phyloP scores from a whole-genome alignment of 1,140 invertebrate genomes.

The Brachionus asplanchnoidis region DNA sequence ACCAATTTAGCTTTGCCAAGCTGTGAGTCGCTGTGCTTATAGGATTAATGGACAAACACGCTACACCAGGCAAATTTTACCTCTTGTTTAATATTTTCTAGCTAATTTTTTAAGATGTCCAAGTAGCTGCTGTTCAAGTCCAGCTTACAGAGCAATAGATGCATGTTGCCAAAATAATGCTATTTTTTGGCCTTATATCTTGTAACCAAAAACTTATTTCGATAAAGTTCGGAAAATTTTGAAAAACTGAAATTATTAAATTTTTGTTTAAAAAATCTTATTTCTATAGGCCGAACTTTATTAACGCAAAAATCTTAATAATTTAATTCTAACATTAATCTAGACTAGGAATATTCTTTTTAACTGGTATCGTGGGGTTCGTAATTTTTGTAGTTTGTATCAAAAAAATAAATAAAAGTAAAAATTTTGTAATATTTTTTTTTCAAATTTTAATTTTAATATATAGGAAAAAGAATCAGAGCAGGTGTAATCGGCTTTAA shows the following conservation, averaged over 20 bases:
- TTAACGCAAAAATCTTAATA: neutral
- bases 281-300: too few species aligned
- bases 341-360: neutral
- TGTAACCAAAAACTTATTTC: neutral
- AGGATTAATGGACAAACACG: neutral
- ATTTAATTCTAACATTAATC: neutral
- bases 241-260: neutral
- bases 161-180: neutral
- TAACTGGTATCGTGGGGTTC: neutral
- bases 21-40: neutral
- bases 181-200: neutral
- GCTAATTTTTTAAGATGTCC: neutral
- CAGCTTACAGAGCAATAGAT: neutral
- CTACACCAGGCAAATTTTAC: neutral
- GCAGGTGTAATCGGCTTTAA: neutral
- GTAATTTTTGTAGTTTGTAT: neutral
- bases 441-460: neutral
- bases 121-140: neutral
- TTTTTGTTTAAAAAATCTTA: too few species aligned
- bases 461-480: neutral
- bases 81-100: neutral
- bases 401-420: neutral
- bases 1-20: neutral
- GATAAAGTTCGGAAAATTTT: neutral
- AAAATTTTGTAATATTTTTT: neutral